Percentiles rank a stretch among this genome's conserved stretches.
Conservation (phyloP, 2,113 vertebrate genomes). For the Carassius auratus region DNA sequence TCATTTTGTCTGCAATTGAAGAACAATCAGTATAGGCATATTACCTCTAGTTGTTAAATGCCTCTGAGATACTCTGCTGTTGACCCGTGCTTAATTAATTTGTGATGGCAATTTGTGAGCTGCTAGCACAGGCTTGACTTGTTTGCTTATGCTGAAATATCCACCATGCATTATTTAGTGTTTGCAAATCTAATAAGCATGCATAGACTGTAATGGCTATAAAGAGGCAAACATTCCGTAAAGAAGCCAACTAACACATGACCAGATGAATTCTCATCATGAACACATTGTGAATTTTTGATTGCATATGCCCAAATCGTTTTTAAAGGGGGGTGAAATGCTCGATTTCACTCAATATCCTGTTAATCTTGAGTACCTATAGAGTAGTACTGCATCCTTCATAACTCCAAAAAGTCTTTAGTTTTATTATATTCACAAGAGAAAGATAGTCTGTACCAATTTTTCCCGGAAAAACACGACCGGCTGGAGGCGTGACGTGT, state of each 20-base stretch:
- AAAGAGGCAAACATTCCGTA: constrained; percentile 7
- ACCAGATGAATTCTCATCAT: not conserved
- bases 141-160: constrained; percentile 18
- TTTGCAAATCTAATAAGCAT: constrained; percentile 35
- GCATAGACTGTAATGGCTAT: not conserved
- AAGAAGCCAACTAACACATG: constrained; percentile 2
- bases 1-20: not conserved
- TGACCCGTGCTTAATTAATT: not conserved
- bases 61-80: not conserved
- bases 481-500: no score
- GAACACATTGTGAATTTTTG: not conserved
- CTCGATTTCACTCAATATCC: no score
- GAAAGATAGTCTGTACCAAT: no score
- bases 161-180: constrained; percentile 46
- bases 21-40: not conserved
- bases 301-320: not conserved
- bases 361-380: no score
- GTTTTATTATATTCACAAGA: no score
- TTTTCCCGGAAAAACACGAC: no score
- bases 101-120: not conserved
- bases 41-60: not conserved
- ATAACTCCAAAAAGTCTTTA: no score
- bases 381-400: no score
- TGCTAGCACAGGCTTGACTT: not conserved
- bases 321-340: not conserved